These are phyloP conservation scores for Drosophila nebulosa DNA, from an alignment of 1,140 invertebrate genomes.

Conservation along the genomic window DNA sequence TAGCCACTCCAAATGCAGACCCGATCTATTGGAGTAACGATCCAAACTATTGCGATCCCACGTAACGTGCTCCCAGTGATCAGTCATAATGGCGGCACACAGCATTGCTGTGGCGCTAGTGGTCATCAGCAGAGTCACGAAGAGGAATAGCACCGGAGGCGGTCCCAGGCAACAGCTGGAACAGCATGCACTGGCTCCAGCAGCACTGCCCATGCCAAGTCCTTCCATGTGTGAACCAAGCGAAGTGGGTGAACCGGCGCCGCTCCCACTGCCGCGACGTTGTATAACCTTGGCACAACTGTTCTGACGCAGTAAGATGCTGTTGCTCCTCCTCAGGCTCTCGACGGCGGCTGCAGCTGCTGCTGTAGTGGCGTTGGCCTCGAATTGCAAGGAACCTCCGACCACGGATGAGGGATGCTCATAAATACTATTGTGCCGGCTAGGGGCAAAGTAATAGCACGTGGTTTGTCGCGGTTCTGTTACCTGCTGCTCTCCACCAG, in stretches of 20 bases:
- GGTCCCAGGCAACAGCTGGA: constrained; percentile 75
- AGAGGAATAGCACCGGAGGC: constrained; percentile 75
- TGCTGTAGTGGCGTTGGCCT: constrained; percentile 63
- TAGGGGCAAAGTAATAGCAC: constrained; percentile 76
- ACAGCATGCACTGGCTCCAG: constrained; percentile 62
- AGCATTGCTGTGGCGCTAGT: constrained; percentile 88
- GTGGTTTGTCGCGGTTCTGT: constrained; percentile 58
- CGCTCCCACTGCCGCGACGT: constrained; percentile 59
- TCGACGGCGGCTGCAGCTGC: constrained; percentile 74
- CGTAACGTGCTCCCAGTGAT: constrained; percentile 91
- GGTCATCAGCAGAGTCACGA: constrained; percentile 82
- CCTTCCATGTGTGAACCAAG: constrained; percentile 73
- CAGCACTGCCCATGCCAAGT: constrained; percentile 59
- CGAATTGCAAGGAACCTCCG: constrained; percentile 74
- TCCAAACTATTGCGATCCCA: constrained; percentile 86
- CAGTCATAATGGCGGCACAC: constrained; percentile 90
- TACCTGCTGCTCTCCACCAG: constrained; percentile 30
- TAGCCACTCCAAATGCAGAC: constrained; percentile 83
- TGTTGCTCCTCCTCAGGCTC: constrained; percentile 71
- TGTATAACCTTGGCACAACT: constrained; percentile 76
- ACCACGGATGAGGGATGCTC: constrained; percentile 77
- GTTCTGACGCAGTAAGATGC: constrained; percentile 72
- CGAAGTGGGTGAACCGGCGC: constrained; percentile 58
- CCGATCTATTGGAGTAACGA: constrained; percentile 82
- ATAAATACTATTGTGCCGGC: constrained; percentile 79